Conservation (phyloP, 1,140 invertebrate species). For the Coenobita brevimanus region DNA sequence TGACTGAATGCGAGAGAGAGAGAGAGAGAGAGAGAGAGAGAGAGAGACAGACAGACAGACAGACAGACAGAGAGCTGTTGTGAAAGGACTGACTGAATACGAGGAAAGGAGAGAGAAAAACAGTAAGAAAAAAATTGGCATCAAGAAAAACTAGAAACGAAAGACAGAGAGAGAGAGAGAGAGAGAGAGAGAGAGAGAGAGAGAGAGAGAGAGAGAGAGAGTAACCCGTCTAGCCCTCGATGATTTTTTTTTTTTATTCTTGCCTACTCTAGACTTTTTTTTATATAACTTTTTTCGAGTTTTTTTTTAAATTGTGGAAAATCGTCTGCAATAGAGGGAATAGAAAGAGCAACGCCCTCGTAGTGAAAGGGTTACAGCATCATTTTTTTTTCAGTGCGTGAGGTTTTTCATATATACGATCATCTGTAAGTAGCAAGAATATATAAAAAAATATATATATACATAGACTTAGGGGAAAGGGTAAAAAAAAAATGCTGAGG, state of each 20-base stretch:
- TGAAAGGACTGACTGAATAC: too few relatives aligned
- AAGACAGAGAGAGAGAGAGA: neutral
- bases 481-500: too few relatives aligned
- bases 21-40: neutral
- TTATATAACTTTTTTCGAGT: neutral
- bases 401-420: too few relatives aligned
- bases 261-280: too few relatives aligned
- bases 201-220: neutral
- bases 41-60: slow-evolving; percentile 8
- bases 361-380: too few relatives aligned
- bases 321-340: neutral
- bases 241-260: neutral
- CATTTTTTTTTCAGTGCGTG: too few relatives aligned
- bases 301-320: neutral
- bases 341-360: too few relatives aligned
- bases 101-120: too few relatives aligned
- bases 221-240: neutral
- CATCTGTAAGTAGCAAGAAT: too few relatives aligned
- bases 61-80: neutral
- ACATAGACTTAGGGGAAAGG: too few relatives aligned
- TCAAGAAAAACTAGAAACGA: neutral
- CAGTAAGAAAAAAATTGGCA: neutral
- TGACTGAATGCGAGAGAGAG: neutral
- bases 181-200: neutral
- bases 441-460: too few relatives aligned